Evolutionary conservation across 2,888 invertebrate genomes (phyloP), one percentile per base, ranked within the genome.

Genomic region (Erannis defoliaria): DNA sequence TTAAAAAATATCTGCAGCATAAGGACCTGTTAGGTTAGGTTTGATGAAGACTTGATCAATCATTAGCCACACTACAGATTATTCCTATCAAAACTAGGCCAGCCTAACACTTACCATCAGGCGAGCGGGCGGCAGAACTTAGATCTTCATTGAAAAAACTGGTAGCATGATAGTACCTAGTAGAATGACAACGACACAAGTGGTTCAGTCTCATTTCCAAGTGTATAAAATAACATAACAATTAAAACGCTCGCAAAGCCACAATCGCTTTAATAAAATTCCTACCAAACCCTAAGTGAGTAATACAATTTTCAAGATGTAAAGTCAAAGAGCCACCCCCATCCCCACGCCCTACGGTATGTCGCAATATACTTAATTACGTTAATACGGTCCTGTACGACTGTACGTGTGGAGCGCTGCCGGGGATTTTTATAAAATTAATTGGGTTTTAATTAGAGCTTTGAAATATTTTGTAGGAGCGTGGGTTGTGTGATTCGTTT

Each of bases 301-400:
- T 88, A 87, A 87, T 84, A 86, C 79, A 84, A 89, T 88, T 89
- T 88, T 78, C 79, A 84, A 84, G 84, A 84, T 82, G 79, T 76
- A 81, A 85, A 86, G 87, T 89, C 90, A 90, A 89, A 88, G 85
- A 85, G 87, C 78, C 67, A 55, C 67, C 66, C 62, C 59, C 66
- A 55, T 46, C 59, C 59, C 66, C 55, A 21, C 12, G 5, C 63
- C 58, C 61, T 61, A 60, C 70, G 62, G 64, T 66, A 76, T 81
- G 82, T 80, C 84, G 88, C 84, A 85, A 86, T 89, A 88, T 86
- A 89, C 88, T 87, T 88, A 89, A 90, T 90, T 90, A 89, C 87
- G 78, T 82, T 86, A 87, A 88, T 87, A 77, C 82, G 76, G 81
- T 85, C 85, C 81, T 82, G 84, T 86, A 85, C 85, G 86, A 84